Percentiles rank a stretch among this genome's conserved stretches.
Conservation (phyloP, 2,888 invertebrate genomes). For the Lasioglossum calceatum region DNA sequence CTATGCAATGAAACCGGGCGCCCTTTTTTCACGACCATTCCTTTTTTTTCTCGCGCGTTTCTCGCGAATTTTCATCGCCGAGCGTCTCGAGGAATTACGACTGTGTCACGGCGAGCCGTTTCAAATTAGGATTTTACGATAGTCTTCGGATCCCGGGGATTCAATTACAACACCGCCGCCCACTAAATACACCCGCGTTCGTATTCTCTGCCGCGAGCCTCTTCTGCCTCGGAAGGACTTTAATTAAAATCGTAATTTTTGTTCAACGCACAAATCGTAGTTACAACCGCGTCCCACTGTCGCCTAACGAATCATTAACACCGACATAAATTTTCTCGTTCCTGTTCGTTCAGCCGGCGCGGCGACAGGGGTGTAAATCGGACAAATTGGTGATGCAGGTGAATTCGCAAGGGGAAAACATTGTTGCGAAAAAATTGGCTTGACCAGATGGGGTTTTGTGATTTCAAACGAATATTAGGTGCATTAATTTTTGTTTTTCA, state of each 20-base stretch:
- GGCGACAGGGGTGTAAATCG: not conserved
- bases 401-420: not conserved
- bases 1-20: conserved; percentile 38
- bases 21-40: not conserved
- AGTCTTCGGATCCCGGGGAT: conserved; percentile 10
- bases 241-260: conserved; percentile 62
- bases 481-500: not conserved
- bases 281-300: conserved; percentile 27
- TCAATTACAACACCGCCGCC: conserved; percentile 36
- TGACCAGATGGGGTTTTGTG: not conserved
- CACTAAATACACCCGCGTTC: conserved; percentile 39
- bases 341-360: not conserved
- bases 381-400: too few species aligned
- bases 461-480: not conserved
- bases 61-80: not conserved
- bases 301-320: conserved; percentile 40
- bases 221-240: conserved; percentile 30
- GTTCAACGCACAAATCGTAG: conserved; percentile 31
- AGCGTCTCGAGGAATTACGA: not conserved
- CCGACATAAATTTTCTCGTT: conserved; percentile 12
- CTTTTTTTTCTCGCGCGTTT: not conserved
- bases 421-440: not conserved
- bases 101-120: conserved; percentile 7
- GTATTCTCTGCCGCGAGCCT: conserved; percentile 31
- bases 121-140: conserved; percentile 17